Base-by-base conservation (phyloP, 2,888 invertebrate genomes). In the Caenorhabditis doughertyi region DNA sequence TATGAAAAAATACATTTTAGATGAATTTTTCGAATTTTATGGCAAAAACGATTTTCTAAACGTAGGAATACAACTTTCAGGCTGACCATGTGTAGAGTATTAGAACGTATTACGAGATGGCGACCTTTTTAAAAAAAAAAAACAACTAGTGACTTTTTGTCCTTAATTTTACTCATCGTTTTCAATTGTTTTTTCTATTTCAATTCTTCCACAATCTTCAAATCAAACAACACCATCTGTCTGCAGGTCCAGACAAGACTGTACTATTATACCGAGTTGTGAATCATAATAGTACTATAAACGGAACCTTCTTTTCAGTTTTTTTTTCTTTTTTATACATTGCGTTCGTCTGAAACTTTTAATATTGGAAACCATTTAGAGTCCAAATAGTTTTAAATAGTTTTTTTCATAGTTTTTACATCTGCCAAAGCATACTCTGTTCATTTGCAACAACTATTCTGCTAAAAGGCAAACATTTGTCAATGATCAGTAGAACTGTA, bases 381-480 rank as follows among this genome's bases (percentile, higher is more conserved):
- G 49, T 71, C 49, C 60, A 49, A 58, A 71, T 49, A 71, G 49
- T 71, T 47, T 47, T 18, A 29, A 21, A 23, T 44, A 70, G 27
- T n/a, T n/a, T n/a, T n/a, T n/a, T n/a, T n/a, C n/a, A n/a, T n/a
- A n/a, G n/a, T 42, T 27, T 68, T 60, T 25, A 25, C 27, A 25
- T 68, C 23, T 55, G 32, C 70, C 39, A 70, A 70, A 70, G 47
- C 47, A 56, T 56, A 70, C 70, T 47, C 16, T 42, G 4, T 25
- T 39, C 25, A 39, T 29, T 64, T 73, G 58, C 42, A 62, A 25
- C 55, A 73, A 73, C 32, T 39, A 35, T 60, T 42, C 25, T 58
- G 44, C 72, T 70, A 47, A 56, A 58, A 58, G 27, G 65, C 76
- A 76, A 76, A 76, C 68, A 76, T 76, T 76, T 67, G 76, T 18